These are phyloP conservation scores for Dermolepida albohirtum DNA, from an alignment of 2,888 invertebrate genomes.

Conservation along the genomic window DNA sequence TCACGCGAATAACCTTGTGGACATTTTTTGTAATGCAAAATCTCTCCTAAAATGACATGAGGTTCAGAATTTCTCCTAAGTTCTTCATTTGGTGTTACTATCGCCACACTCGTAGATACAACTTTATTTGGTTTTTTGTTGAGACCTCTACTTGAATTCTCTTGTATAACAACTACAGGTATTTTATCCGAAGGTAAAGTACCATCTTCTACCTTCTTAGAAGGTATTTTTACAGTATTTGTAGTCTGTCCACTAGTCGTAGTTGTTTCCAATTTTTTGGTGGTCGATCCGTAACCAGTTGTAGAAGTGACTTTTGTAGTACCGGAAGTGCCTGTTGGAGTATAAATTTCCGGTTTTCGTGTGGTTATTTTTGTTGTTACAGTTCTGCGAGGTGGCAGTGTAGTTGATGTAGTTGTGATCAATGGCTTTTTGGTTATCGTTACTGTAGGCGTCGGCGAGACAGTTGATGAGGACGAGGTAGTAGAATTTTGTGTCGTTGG, in stretches of 20 bases:
- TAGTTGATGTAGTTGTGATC: constrained; percentile 69
- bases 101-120: constrained; percentile 24
- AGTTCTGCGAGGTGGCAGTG: constrained; percentile 9
- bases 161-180: constrained; percentile 30
- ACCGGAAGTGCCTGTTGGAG: constrained; percentile 46
- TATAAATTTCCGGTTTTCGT: constrained; percentile 49
- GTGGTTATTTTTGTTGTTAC: constrained; percentile 52
- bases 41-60: constrained; percentile 39
- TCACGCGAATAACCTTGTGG: constrained; percentile 46
- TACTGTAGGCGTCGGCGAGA: not conserved
- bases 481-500: constrained; percentile 75
- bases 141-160: constrained; percentile 17
- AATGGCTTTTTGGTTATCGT: constrained; percentile 59
- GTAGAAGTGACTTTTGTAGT: constrained; percentile 42
- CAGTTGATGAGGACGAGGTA: not conserved
- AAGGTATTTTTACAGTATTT: not conserved
- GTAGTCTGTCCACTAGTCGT: not conserved
- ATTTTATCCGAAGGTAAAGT: constrained; percentile 28
- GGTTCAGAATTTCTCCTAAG: constrained; percentile 29
- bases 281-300: too few species aligned
- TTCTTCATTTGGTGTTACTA: constrained; percentile 24
- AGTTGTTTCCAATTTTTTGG: not conserved
- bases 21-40: constrained; percentile 44
- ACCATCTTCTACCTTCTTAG: constrained; percentile 21
- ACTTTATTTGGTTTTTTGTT: constrained; percentile 4